A percentile compares a stretch with the other conserved stretches of the same genome.
phyloP scores from a whole-genome alignment of 2,113 vertebrate genomes.

The Sarotherodon lohbergeri region DNA sequence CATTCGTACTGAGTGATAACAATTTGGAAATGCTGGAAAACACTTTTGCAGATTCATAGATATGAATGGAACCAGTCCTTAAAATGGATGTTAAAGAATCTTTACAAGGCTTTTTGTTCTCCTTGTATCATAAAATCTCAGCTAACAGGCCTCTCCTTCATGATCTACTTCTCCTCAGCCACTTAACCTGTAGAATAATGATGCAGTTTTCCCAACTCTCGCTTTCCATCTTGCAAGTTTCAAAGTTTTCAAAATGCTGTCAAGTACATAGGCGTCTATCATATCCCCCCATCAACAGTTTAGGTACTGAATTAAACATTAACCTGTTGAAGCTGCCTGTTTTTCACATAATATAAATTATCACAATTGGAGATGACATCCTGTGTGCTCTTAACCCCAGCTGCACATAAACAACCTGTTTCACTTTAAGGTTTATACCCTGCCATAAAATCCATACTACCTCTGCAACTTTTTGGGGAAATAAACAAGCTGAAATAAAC shows the following conservation, averaged over 20 bases:
- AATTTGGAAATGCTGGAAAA: not conserved
- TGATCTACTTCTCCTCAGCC: not conserved
- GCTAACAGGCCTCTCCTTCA: not conserved
- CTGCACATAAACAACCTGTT: slow-evolving; percentile 1
- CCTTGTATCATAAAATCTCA: not conserved
- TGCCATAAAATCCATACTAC: not conserved
- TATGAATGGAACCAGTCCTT: not conserved
- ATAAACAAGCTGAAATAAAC: slow-evolving; percentile 12
- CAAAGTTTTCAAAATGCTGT: not conserved
- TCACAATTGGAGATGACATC: slow-evolving; percentile 14
- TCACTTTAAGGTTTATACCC: not conserved
- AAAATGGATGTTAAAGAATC: not conserved
- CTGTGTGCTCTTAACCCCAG: not conserved
- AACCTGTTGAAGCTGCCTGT: not conserved
- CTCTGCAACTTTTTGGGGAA: not conserved
- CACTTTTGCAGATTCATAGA: not conserved
- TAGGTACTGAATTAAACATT: slow-evolving; percentile 45
- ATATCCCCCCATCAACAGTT: slow-evolving; percentile 8
- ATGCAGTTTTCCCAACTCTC: not conserved
- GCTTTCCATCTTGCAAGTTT: not conserved
- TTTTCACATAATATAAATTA: slow-evolving; percentile 11
- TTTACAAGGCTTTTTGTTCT: not conserved
- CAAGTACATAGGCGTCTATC: not conserved
- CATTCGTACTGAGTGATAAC: not conserved
- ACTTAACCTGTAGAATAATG: slow-evolving; percentile 19